A percentile compares a stretch with the other conserved stretches of the same genome.
Evolutionary conservation across 2,888 invertebrate species (phyloP).

Genomic region (Camptogramma bilineatum): DNA sequence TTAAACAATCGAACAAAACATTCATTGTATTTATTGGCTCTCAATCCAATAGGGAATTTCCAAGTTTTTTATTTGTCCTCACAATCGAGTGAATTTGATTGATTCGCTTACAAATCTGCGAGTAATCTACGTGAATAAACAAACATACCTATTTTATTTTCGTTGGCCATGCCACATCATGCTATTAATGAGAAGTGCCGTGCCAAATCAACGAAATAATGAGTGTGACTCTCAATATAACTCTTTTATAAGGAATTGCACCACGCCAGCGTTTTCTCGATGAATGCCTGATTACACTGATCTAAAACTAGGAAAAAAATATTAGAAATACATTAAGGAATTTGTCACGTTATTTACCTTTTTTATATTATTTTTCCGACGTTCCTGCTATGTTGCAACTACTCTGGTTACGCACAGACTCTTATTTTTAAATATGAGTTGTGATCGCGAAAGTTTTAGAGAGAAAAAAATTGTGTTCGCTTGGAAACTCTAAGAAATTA

Average conservation of each 20-base stretch:
- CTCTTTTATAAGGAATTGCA: constrained; percentile 17
- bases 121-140: constrained; percentile 14
- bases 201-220: constrained; percentile 32
- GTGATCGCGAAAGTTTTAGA: too few species aligned
- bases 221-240: constrained; percentile 20
- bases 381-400: too few species aligned
- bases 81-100: constrained; percentile 4
- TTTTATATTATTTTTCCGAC: too few species aligned
- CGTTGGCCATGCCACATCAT: constrained; percentile 20
- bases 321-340: too few species aligned
- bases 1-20: too few species aligned
- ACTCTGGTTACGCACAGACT: too few species aligned
- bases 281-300: not conserved
- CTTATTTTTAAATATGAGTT: too few species aligned
- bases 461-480: too few species aligned
- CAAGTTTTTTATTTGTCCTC: constrained; percentile 5
- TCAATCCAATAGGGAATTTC: too few species aligned
- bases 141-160: constrained; percentile 32
- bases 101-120: constrained; percentile 11
- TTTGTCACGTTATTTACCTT: too few species aligned
- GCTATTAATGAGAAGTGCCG: constrained; percentile 24
- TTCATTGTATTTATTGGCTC: too few species aligned
- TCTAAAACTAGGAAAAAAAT: not conserved
- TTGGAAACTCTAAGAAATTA: too few species aligned
- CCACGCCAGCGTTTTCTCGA: constrained; percentile 1